A percentile compares a stretch with the other conserved stretches of the same genome.
phyloP scores from a whole-genome alignment of 2,888 invertebrate genomes.

The Esperia sulphurella region DNA sequence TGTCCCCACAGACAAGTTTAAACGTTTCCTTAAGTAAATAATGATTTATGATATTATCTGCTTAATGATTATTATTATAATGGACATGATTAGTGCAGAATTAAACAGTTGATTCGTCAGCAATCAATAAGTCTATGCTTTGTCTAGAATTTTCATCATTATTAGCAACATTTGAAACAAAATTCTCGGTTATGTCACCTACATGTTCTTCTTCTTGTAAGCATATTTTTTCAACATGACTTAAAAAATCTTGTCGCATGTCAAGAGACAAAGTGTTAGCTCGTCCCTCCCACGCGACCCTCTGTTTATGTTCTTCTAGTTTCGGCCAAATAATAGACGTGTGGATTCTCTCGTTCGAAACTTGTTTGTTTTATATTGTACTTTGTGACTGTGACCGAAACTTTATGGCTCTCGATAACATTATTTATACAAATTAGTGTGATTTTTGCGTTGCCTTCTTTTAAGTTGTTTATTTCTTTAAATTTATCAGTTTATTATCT shows the following conservation, averaged over 20 bases:
- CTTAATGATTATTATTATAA: slow-evolving; percentile 39
- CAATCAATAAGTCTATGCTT: background rate
- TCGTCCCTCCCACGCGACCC: slow-evolving; percentile 19
- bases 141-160: too few relatives aligned
- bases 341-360: slow-evolving; percentile 19
- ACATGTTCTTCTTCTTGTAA: slow-evolving; percentile 4
- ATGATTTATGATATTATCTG: slow-evolving; percentile 49
- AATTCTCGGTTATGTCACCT: background rate
- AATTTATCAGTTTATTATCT: background rate
- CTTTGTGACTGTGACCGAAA: slow-evolving; percentile 4
- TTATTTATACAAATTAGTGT: slow-evolving; percentile 8
- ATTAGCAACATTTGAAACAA: too few relatives aligned
- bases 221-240: background rate
- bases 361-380: slow-evolving; percentile 17
- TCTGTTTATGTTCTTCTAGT: slow-evolving; percentile 13
- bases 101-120: slow-evolving; percentile 44
- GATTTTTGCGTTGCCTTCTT: slow-evolving; percentile 5
- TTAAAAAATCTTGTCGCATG: slow-evolving; percentile 8
- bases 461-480: background rate
- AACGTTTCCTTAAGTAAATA: slow-evolving; percentile 46
- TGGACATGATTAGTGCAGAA: slow-evolving; percentile 28
- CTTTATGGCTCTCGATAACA: slow-evolving; percentile 9
- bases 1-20: slow-evolving; percentile 38
- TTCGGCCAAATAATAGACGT: slow-evolving; percentile 11
- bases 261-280: slow-evolving; percentile 18